Base-by-base conservation (phyloP, 1,140 invertebrate species). In the Lycorma delicatula region DNA sequence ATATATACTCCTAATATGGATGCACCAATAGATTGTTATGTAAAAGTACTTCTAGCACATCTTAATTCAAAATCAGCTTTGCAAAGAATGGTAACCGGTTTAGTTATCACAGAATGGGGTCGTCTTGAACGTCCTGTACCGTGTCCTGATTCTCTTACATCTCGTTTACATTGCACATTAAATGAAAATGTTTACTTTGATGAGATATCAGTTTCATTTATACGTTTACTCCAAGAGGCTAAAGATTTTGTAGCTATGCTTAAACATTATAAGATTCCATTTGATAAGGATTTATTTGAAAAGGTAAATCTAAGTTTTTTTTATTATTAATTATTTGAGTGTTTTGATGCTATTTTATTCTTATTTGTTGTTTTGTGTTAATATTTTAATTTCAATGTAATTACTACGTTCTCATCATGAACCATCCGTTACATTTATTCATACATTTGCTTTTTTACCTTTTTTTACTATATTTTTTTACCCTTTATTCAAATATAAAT, bases 101-200 rank as follows among this genome's bases (percentile, higher is more conserved):
- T 90, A 44, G 83, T 80, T 1, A 77, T 77, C 46, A 64, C 72
- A n/a, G 71, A 78, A 67, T 81, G 78, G 78, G 76, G 76, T 0
- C 65, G 70, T 49, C 60, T 22, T 29, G 63, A 58, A 54, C 61
- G 26, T 60, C 74, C 44, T 65, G 57, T 44, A 52, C 61, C 73
- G 1, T 68, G 69, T 6, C 66, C 77, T 0, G 71, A 71, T 6
- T 73, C 75, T 18, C 68, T 82, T n/a, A 68, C 73, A 20, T 70
- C 74, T 20, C 66, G 69, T 12, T 70, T 94, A 7, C 79, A 90
- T 58, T 73, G 79, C 16, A 91, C 89, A 70, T 76, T 97, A 6
- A 85, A 78, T 64, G 92, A 96, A 72, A 79, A 80, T 46, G 80
- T 96, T 0, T 97, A 94, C 69, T 98, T 89, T 73, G 94, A 98